Percentiles rank a stretch among this genome's conserved stretches.
phyloP scores from a whole-genome alignment of 2,113 vertebrate genomes.

The Acinonyx jubatus region DNA sequence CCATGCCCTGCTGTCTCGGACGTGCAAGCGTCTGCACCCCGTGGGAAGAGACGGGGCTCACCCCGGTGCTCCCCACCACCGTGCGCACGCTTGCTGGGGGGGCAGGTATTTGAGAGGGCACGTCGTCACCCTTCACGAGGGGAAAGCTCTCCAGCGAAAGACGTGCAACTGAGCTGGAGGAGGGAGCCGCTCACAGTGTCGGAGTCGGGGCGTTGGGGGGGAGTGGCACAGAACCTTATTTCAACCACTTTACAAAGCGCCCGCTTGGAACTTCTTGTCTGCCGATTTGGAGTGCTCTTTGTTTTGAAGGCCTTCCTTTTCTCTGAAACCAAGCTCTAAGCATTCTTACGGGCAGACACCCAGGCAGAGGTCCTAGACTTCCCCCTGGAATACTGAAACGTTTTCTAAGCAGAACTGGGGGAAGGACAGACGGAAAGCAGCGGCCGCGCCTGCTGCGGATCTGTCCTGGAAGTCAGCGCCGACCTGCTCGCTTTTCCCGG shows the following conservation, averaged over 20 bases:
- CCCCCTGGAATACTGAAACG: neutral
- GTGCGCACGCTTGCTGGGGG: rapidly evolving
- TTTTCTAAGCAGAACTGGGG: neutral
- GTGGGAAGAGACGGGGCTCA: rapidly evolving
- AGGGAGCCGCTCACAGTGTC: neutral
- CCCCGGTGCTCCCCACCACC: neutral
- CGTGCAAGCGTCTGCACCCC: neutral
- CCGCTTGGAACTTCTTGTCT: neutral
- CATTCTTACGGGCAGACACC: too few species aligned
- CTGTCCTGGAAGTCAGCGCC: neutral
- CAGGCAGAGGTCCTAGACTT: neutral
- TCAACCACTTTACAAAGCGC: neutral
- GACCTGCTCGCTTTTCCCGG: neutral
- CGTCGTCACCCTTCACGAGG: too few species aligned
- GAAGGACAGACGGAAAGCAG: too few species aligned
- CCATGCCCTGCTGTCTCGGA: neutral
- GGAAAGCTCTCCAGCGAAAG: neutral
- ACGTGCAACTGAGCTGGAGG: neutral
- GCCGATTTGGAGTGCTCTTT: neutral
- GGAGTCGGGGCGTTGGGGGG: too few species aligned
- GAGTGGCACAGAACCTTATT: neutral
- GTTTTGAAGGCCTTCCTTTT: neutral
- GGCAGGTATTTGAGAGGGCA: neutral
- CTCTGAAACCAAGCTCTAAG: constrained; percentile 20
- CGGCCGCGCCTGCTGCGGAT: neutral